These are phyloP conservation scores for Machimus atricapillus DNA, from an alignment of 2,888 invertebrate species.

Conservation along the genomic window DNA sequence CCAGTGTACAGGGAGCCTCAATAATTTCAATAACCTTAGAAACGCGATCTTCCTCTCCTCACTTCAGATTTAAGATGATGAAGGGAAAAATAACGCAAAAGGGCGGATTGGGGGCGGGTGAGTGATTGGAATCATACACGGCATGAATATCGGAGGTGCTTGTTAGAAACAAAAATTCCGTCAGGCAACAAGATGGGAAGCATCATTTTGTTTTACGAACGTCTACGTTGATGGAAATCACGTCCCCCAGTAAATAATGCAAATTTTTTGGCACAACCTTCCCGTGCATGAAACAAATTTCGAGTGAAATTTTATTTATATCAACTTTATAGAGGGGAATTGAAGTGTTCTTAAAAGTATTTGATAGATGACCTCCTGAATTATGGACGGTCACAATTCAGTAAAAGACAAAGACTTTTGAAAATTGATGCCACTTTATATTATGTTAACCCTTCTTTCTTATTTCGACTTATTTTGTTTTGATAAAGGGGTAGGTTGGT, in stretches of 20 bases:
- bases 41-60: not conserved
- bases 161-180: not conserved
- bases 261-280: not conserved
- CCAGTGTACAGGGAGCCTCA: not conserved
- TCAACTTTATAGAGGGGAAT: not conserved
- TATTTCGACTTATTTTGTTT: not conserved
- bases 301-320: not conserved
- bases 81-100: not conserved
- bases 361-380: not conserved
- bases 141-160: not conserved
- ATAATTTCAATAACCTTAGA: not conserved
- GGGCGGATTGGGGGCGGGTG: not conserved
- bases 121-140: not conserved
- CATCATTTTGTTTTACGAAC: not conserved
- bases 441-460: not conserved
- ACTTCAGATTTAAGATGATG: not conserved
- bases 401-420: not conserved
- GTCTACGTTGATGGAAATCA: not conserved
- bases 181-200: not conserved
- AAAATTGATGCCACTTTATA: not conserved
- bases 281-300: not conserved
- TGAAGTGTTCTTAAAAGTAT: not conserved
- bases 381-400: not conserved
- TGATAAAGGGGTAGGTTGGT: too few relatives aligned
- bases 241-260: not conserved